Evolutionary conservation across 2,113 vertebrate species (phyloP), one percentile per base, ranked within the genome.

Genomic region (Podiceps cristatus): DNA sequence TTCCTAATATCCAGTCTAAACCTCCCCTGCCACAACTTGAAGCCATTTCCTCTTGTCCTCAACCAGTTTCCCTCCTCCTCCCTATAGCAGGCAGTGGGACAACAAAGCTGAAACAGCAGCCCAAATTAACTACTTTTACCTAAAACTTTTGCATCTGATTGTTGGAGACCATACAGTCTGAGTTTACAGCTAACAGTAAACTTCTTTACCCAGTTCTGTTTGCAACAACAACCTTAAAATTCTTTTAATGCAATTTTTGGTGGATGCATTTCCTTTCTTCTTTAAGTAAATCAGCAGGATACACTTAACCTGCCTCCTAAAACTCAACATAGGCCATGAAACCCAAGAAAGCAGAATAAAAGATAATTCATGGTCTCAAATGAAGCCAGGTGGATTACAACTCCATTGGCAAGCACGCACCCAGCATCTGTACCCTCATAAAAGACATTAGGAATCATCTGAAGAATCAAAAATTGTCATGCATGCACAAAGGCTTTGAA

Each of bases 141-240:
- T 2, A 47, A 60, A 28, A 45, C 31, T 80, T 92, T 80, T 63
- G 59, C 25, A 2, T 76, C 52, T 49, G 44, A 68, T 58, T 62
- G n/a, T 69, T 74, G 40, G 71, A 91, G 77, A 88, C 73, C 92
- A 90, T 69, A 92, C 79, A 78, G 84, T 84, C 55, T 72, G 90
- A 53, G 80, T 89, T 97, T 93, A 96, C 60, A 94, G 84, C 45
- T 67, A 86, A 79, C 77, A 82, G 84, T 90, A 91, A 94, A 97
- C 89, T 82, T 94, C 59, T 74, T 77, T 62, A 78, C 76, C 47
- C 35, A 60, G 59, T 64, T 63, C 80, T 55, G 44, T 68, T 90
- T 83, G 58, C 64, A 56, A 77, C 58, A 96, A 96, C 78, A 73
- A 74, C 69, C 75, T 88, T 58, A 93, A 96, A 31, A 3, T 86